Base-by-base conservation (phyloP, 2,888 invertebrate genomes). In the Argyresthia goedartella region DNA sequence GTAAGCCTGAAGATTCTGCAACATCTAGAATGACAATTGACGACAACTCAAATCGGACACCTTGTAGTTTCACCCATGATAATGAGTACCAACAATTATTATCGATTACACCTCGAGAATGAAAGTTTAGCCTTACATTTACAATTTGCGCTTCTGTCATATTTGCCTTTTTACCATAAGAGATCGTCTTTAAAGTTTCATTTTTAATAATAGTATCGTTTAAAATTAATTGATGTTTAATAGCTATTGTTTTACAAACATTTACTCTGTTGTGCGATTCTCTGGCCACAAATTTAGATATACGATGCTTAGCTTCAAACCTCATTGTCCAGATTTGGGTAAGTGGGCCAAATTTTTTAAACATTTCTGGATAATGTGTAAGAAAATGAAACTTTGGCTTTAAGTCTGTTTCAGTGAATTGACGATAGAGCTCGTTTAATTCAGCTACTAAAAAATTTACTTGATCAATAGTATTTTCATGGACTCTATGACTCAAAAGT, bases 241-340 rank as follows among this genome's bases (percentile, higher is more conserved):
- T 44, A 14, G 44, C 44, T 4, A 44, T 44, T 2, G 44, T 14
- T 44, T 44, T 44, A 9, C 44, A 44, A 8, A 44, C 14, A 14
- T 44, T 44, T 4, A 1, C 9, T 45, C 44, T n/a, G 14, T 14
- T 44, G 8, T 4, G 6, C 4, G 14, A 44, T 7, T 14, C n/a
- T 14, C 44, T 13, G 4, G 50, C 50, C 3, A 36, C 36, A 43
- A 49, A 14, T 43, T 52, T 52, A 14, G 34, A 34, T 14, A 15
- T 15, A 25, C 49, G 35, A 41, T 52, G 52, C 15, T 52, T 52
- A 3, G 52, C 52, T 15, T 52, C 52, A 44, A 49, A 52, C 33
- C 52, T 16, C 48, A 52, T 52, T 13, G 52, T 42, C 52, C 52
- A 52, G 7, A 49, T 13, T n/a, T 52, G 41, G 8, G n/a, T 42